A percentile compares a stretch with the other conserved stretches of the same genome.
These are phyloP conservation scores for Marmota flaviventris DNA, from an alignment of 2,113 vertebrate genomes.

Conservation along the genomic window DNA sequence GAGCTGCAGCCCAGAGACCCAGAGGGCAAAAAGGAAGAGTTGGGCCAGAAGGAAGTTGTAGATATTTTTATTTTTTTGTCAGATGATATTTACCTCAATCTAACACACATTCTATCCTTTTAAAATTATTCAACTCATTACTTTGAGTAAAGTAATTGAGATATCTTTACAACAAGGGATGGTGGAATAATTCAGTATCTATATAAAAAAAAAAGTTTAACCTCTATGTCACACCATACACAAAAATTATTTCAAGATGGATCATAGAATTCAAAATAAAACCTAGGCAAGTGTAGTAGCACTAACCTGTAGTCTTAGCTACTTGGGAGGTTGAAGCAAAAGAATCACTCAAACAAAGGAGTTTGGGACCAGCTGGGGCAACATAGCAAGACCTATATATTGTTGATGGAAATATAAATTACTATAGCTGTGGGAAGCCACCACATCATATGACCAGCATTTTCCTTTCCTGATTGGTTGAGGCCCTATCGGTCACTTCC, in stretches of 20 bases:
- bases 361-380: background rate
- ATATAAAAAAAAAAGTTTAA: background rate
- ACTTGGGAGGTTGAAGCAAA: background rate
- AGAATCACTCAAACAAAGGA: background rate
- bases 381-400: background rate
- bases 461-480: no score
- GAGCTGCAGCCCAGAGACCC: background rate
- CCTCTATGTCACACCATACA: background rate
- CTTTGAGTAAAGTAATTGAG: slow-evolving; percentile 21
- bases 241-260: slow-evolving; percentile 8
- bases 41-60: background rate
- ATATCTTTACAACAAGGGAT: background rate
- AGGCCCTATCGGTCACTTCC: no score
- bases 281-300: background rate
- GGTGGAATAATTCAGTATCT: background rate
- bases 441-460: no score
- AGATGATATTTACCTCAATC: slow-evolving; percentile 22
- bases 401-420: background rate
- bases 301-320: background rate
- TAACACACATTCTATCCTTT: background rate
- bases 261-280: slow-evolving; percentile 17
- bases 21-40: background rate
- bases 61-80: background rate
- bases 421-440: background rate
- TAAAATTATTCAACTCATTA: slow-evolving; percentile 41